Evolutionary conservation across 1,140 invertebrate species (phyloP), one percentile per base, ranked within the genome.

Genomic region (Psilanteris sp.): DNA sequence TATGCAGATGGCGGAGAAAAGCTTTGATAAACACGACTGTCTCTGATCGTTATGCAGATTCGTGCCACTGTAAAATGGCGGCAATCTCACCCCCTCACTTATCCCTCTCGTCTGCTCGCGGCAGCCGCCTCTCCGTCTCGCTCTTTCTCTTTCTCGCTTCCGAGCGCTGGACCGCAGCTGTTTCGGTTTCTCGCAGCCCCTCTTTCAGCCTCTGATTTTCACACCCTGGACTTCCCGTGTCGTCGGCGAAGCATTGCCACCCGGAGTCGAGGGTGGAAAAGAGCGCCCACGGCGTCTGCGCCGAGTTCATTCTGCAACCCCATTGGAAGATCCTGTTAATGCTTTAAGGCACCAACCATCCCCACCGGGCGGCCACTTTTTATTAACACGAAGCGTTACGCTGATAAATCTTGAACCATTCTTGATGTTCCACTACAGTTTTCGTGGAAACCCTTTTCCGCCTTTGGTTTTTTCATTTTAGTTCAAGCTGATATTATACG

Each of bases 1-100:
- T 88, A 88, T 88, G 86, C 84, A 88, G 84, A 88, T 88, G 84
- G 79, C 83, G 86, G 84, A 88, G 86, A 88, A 87, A 88, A 88
- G 85, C 87, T 88, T 88, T 88, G 86, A 88, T 88, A 88, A 88
- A 88, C 86, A 88, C 85, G 84, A 85, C 83, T 83, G 86, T 88
- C 85, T 86, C 85, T 88, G 87, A 88, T 88, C 86, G 86, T 88
- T 88, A 88, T 88, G 86, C 87, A 88, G 86, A 88, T 88, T 80
- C 81, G 81, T 70, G 81, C 76, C 79, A 82, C 82, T 88, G 84
- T 88, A 88, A 88, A 88, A 88, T 88, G 87, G 87, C 86, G 86
- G 84, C 87, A 85, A 85, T 87, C 81, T 86, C 81, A 79, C 81
- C 79, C 80, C 80, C 83, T 79, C 79, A 72, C 73, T 81, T 78